These are phyloP conservation scores for Balanococcus diminutus DNA, from an alignment of 2,888 invertebrate species.

Conservation along the genomic window DNA sequence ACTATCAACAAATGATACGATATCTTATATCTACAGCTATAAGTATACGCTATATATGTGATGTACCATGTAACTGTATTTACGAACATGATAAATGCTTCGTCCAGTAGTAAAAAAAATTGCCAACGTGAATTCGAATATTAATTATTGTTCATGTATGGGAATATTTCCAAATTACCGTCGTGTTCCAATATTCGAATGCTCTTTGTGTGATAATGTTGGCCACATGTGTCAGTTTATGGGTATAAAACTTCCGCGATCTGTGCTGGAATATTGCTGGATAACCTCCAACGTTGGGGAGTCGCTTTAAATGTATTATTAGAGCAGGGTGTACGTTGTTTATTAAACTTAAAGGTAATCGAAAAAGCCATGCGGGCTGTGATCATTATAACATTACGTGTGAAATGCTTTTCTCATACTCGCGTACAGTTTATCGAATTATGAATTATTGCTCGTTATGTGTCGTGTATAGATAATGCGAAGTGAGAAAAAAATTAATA, in stretches of 20 bases:
- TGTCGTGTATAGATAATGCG: not conserved
- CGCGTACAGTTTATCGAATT: not conserved
- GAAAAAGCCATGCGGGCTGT: not conserved
- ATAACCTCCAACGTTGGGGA: not conserved
- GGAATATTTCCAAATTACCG: not conserved
- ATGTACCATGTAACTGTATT: not conserved
- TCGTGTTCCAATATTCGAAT: not conserved
- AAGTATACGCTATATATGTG: not conserved
- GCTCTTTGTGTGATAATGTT: not conserved
- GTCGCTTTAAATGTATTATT: constrained; percentile 10
- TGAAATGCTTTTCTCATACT: not conserved
- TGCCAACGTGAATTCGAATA: not conserved
- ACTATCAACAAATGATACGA: not conserved
- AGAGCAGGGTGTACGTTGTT: not conserved
- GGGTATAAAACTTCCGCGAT: not conserved
- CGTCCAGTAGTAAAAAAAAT: not conserved
- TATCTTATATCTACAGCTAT: not conserved
- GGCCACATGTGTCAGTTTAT: not conserved
- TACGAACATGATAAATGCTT: not conserved
- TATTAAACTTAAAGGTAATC: not conserved
- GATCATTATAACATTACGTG: not conserved
- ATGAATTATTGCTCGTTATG: not conserved
- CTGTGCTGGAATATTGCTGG: constrained; percentile 1
- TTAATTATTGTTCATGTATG: not conserved
- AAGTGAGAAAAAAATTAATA: constrained; percentile 2